Evolutionary conservation across 2,888 invertebrate genomes (phyloP), one percentile per base, ranked within the genome.

Genomic region (Pterostichus madidus): DNA sequence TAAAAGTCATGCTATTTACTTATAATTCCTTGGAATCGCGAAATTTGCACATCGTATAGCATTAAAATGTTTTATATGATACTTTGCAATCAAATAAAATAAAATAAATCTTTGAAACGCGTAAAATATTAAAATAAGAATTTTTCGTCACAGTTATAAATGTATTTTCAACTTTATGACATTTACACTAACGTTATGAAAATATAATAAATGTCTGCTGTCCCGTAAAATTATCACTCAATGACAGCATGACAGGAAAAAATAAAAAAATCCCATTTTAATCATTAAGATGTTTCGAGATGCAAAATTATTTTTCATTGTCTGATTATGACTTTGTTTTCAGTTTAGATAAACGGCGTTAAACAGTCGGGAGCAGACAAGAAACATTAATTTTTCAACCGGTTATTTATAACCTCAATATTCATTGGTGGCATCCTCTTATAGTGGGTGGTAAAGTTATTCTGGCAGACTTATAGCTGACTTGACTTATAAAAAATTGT

Each of bases 291-390:
- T 46, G 68, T 71, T 64, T 17, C 44, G 7, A 39, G 24, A 71
- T 64, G 64, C 64, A 35, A 64, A 64, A 49, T 32, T 75, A 75
- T 75, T 75, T 75, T 75, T 46, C 75, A 75, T 75, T 52, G 75
- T 75, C 44, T 39, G 44, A 17, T 17, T 13, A 44, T 71, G 17
- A 71, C n/a, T 64, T 64, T 64, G 64, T 64, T 64, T 64, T 64
- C 4, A 31, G 39, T 17, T 71, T 8, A 76, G 76, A 76, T 76
- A 35, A 71, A 76, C 52, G 39, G 76, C 76, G 52, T 13, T 52
- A 32, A 56, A 53, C 53, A 76, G 76, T 76, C 76, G 56, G 76
- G 35, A 76, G 52, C 53, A 56, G 76, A 76, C 76, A 76, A 75
- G 32, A 13, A 32, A 17, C 53, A 76, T 76, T 53, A 76, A 76